Percentiles rank a stretch among this genome's conserved stretches.
phyloP scores from a whole-genome alignment of 2,797 vertebrate species.

The Cirrhinus mrigala region DNA sequence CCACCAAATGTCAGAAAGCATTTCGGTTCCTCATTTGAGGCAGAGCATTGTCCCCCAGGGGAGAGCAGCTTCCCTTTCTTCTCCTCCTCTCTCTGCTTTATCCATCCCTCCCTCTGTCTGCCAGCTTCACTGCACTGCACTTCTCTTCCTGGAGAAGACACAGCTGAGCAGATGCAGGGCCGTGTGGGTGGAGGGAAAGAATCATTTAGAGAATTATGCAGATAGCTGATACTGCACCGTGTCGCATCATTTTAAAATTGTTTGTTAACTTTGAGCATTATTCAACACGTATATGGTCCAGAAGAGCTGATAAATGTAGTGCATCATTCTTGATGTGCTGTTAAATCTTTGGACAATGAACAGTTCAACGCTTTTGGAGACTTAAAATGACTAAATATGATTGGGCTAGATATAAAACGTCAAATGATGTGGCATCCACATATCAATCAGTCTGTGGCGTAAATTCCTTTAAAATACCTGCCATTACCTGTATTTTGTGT shows the following conservation, averaged over 20 bases:
- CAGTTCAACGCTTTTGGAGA: neutral
- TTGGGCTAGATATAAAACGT: neutral
- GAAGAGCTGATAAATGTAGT: neutral
- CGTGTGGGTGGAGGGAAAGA: constrained; percentile 39
- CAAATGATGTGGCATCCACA: neutral
- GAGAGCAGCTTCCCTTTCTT: constrained; percentile 37
- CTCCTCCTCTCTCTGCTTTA: constrained; percentile 24
- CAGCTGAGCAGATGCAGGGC: constrained; percentile 43
- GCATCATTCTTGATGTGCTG: neutral
- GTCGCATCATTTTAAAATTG: neutral
- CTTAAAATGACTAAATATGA: neutral
- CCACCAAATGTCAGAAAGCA: constrained; percentile 61
- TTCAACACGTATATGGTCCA: neutral
- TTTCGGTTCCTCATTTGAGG: constrained; percentile 48
- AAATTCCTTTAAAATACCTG: neutral
- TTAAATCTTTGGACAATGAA: neutral
- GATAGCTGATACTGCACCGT: neutral
- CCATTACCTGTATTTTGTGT: neutral
- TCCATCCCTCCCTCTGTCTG: constrained; percentile 26
- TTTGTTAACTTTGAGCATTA: neutral
- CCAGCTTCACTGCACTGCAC: constrained; percentile 45
- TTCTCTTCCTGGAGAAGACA: constrained; percentile 20
- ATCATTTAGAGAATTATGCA: constrained; percentile 32
- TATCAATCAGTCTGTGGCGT: neutral
- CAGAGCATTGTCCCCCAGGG: constrained; percentile 42